Evolutionary conservation across 2,113 vertebrate genomes (phyloP).

Genomic region (Pantherophis guttatus): DNA sequence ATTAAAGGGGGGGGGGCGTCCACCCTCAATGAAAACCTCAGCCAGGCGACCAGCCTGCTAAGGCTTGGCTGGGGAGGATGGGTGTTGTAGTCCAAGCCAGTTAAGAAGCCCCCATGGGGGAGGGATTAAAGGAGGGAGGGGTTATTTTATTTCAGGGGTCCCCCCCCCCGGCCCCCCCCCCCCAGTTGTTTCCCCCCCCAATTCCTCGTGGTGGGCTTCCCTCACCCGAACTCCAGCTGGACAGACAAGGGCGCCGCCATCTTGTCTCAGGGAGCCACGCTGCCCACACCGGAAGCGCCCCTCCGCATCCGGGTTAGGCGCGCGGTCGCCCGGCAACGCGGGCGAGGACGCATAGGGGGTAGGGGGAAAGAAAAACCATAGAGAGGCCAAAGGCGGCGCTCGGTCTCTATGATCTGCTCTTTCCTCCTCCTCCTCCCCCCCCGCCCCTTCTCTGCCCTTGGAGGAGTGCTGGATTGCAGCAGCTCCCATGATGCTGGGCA

Average conservation of each 20-base stretch:
- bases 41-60: not conserved
- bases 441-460: not conserved
- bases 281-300: slow-evolving; percentile 5
- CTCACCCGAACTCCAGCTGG: slow-evolving; percentile 91
- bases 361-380: not conserved
- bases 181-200: not conserved
- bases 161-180: not conserved
- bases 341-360: not conserved
- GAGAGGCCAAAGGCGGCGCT: not conserved
- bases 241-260: slow-evolving; percentile 88
- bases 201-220: not conserved
- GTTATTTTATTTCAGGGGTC: not conserved
- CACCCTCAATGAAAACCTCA: not conserved
- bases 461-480: not conserved
- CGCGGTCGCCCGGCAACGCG: slow-evolving; percentile 2
- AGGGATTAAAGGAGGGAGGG: not conserved
- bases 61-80: not conserved
- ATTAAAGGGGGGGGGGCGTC: too few species aligned
- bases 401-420: not conserved
- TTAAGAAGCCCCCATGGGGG: not conserved
- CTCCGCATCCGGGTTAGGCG: slow-evolving; percentile 30
- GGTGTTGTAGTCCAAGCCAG: not conserved
- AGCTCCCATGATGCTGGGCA: not conserved
- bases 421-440: not conserved
- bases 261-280: slow-evolving; percentile 58